These are phyloP conservation scores for Sminthurinus aureus DNA, from an alignment of 2,888 invertebrate genomes.

Conservation along the genomic window DNA sequence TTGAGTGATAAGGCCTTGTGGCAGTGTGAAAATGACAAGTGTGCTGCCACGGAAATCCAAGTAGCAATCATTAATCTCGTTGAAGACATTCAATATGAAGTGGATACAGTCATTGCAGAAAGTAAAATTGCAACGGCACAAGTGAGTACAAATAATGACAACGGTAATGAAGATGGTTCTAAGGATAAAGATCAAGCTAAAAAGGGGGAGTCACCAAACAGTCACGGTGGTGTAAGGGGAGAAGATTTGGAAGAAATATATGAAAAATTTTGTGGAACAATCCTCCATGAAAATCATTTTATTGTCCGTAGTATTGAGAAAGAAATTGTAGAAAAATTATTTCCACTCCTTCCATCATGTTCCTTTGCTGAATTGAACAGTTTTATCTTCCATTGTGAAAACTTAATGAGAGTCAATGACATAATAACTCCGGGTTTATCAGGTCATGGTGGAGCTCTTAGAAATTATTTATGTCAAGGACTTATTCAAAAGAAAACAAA, in stretches of 20 bases:
- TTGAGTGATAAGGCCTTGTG: conserved; percentile 66
- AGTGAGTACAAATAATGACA: conserved; percentile 62
- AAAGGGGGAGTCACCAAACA: conserved; percentile 70
- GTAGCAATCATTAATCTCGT: conserved; percentile 65
- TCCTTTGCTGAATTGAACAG: conserved; percentile 35
- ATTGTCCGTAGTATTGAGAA: conserved; percentile 62
- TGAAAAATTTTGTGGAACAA: conserved; percentile 70
- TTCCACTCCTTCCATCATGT: conserved; percentile 31
- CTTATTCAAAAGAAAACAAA: conserved; percentile 20
- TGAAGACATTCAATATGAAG: conserved; percentile 47
- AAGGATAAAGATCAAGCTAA: neutral
- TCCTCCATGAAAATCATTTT: conserved; percentile 66
- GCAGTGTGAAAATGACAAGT: conserved; percentile 65
- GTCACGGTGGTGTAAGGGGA: conserved; percentile 68
- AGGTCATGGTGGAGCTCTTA: conserved; percentile 42
- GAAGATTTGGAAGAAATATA: conserved; percentile 71
- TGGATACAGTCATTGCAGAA: conserved; percentile 62
- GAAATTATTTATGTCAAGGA: conserved; percentile 21
- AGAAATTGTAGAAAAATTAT: conserved; percentile 42
- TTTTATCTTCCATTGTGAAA: conserved; percentile 43
- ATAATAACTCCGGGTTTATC: conserved; percentile 48
- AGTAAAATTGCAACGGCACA: neutral
- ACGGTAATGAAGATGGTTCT: neutral
- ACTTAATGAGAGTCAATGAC: conserved; percentile 47
- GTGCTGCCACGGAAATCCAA: conserved; percentile 64